These are phyloP conservation scores for Leptoteleia sp. DNA, from an alignment of 1,140 invertebrate species.

Conservation along the genomic window DNA sequence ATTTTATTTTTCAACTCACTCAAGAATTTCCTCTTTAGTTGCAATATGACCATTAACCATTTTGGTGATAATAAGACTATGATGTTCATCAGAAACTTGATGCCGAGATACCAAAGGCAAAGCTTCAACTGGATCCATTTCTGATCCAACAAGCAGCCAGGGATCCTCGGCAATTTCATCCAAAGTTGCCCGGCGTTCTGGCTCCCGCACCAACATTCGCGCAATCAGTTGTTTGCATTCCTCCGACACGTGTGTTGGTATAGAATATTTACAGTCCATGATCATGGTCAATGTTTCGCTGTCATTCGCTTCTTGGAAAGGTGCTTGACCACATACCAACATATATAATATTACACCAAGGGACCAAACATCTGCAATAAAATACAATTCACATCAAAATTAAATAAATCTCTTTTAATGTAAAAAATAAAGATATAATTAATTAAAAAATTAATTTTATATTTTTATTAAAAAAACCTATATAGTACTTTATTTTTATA, in stretches of 20 bases:
- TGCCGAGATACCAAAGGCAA: constrained; percentile 91
- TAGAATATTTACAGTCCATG: constrained; percentile 99
- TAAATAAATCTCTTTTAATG: not conserved
- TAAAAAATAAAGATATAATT: no score
- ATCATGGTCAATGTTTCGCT: constrained; percentile 99
- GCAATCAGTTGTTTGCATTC: constrained; percentile 93
- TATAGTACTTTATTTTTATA: no score
- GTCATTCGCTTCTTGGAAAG: constrained; percentile 99
- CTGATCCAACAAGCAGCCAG: constrained; percentile 87
- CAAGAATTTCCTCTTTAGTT: constrained; percentile 94
- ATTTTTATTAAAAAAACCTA: no score
- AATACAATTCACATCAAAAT: not conserved
- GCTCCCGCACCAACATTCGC: constrained; percentile 95
- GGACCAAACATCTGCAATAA: constrained; percentile 94
- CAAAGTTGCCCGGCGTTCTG: constrained; percentile 92
- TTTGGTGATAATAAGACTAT: constrained; percentile 94
- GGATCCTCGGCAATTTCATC: constrained; percentile 93
- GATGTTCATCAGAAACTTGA: constrained; percentile 95
- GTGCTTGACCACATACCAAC: constrained; percentile 97
- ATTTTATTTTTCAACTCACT: constrained; percentile 82
- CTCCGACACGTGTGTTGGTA: constrained; percentile 93
- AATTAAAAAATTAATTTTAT: no score
- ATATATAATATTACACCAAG: constrained; percentile 99
- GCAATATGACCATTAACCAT: constrained; percentile 98
- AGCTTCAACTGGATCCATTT: constrained; percentile 81